Percentiles rank a stretch among this genome's conserved stretches.
phyloP scores from a whole-genome alignment of 2,888 invertebrate species.

The Hypselothyrea guttata region DNA sequence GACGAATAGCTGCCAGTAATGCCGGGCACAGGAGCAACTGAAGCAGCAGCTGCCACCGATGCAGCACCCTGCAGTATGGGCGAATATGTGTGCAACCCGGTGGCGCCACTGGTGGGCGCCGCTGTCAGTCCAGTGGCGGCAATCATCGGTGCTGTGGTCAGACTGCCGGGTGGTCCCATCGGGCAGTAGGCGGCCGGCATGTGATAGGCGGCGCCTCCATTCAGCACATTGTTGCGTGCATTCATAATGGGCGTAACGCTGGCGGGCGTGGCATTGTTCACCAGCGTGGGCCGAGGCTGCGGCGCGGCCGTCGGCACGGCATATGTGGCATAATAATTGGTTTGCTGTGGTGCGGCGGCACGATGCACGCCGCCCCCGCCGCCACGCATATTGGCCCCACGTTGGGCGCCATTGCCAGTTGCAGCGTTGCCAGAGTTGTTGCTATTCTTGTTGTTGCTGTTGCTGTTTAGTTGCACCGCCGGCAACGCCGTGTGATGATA shows the following conservation, averaged over 20 bases:
- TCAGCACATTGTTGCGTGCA: constrained; percentile 55
- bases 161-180: constrained; percentile 45
- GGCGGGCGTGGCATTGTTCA: constrained; percentile 44
- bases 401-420: constrained; percentile 32
- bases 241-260: constrained; percentile 49
- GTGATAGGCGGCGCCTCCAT: constrained; percentile 64
- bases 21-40: constrained; percentile 25
- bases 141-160: constrained; percentile 51
- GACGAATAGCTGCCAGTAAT: constrained; percentile 32
- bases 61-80: constrained; percentile 50
- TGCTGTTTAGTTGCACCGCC: constrained; percentile 15
- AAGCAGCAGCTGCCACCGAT: too few species aligned
- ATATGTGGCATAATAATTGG: constrained; percentile 41
- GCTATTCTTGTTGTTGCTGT: constrained; percentile 13
- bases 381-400: constrained; percentile 39
- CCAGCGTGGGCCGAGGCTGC: constrained; percentile 59
- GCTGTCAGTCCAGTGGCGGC: constrained; percentile 45
- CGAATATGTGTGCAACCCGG: constrained; percentile 50
- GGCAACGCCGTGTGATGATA: constrained; percentile 28
- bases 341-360: too few species aligned
- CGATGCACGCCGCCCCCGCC: too few species aligned
- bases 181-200: constrained; percentile 63
- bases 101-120: constrained; percentile 28
- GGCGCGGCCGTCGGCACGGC: constrained; percentile 55
- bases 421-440: constrained; percentile 11